A percentile compares a stretch with the other conserved stretches of the same genome.
Evolutionary conservation across 2,888 invertebrate species (phyloP).

Genomic region (Drosophila macrospina): DNA sequence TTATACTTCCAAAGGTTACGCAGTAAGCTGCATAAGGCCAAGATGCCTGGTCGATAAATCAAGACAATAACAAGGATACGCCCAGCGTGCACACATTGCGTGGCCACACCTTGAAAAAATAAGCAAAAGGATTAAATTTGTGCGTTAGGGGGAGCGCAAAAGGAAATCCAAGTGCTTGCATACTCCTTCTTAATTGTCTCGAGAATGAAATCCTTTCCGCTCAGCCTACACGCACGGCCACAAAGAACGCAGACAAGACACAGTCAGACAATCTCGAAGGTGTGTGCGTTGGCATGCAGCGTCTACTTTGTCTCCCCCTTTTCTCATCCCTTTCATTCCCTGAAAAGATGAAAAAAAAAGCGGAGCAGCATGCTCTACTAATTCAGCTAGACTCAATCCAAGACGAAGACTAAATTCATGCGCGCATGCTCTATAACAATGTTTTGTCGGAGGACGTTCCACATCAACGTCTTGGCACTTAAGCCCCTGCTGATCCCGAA

Average conservation of each 20-base stretch:
- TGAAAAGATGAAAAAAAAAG: constrained; percentile 1
- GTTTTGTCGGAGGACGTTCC: constrained; percentile 15
- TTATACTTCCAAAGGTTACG: constrained; percentile 8
- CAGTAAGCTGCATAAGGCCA: constrained; percentile 45
- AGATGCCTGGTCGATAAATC: constrained; percentile 58
- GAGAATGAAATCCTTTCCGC: constrained; percentile 60
- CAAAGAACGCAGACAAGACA: constrained; percentile 56
- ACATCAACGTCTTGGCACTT: constrained; percentile 49
- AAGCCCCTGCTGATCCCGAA: constrained; percentile 29
- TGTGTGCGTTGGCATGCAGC: constrained; percentile 59
- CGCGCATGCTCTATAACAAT: constrained; percentile 49
- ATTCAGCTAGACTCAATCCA: constrained; percentile 33
- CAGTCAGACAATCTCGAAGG: constrained; percentile 40
- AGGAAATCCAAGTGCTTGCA: constrained; percentile 46
- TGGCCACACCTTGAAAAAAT: constrained; percentile 81
- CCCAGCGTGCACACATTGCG: constrained; percentile 56
- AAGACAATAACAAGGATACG: constrained; percentile 64
- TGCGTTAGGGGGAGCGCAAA: constrained; percentile 16
- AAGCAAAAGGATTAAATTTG: constrained; percentile 77
- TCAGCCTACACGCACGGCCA: constrained; percentile 67
- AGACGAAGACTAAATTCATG: constrained; percentile 14
- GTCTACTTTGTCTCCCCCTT: constrained; percentile 15
- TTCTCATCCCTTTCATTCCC: constrained; percentile 43
- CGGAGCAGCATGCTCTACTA: constrained; percentile 49
- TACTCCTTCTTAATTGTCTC: constrained; percentile 61